Conservation (phyloP, 2,113 vertebrate species). For the Tragelaphus imberbis region DNA sequence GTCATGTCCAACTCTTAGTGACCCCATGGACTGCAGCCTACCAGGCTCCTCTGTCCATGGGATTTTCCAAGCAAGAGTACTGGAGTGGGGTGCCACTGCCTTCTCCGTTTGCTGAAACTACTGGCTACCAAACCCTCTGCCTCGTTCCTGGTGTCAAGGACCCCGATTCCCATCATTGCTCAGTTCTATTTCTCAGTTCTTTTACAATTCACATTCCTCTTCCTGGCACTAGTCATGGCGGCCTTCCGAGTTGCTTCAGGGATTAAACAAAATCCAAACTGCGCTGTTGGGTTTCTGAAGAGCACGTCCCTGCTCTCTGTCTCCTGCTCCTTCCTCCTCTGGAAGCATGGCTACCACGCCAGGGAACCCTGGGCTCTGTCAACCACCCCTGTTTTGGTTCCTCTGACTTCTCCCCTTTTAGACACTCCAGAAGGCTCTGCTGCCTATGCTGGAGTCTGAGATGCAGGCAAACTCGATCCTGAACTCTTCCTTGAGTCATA, state of each 20-base stretch:
- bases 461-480: neutral
- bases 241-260: neutral
- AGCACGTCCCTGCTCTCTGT: accelerated
- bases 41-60: too few relatives aligned
- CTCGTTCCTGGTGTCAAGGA: neutral
- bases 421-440: neutral
- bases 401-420: neutral
- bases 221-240: accelerated
- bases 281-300: accelerated
- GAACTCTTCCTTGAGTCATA: neutral
- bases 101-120: neutral
- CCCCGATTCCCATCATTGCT: too few relatives aligned
- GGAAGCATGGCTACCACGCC: neutral
- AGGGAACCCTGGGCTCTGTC: neutral
- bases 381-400: neutral
- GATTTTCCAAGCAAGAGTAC: too few relatives aligned
- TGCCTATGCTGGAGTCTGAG: neutral
- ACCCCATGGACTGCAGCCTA: too few relatives aligned
- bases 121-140: neutral
- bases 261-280: neutral
- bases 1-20: too few relatives aligned
- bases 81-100: too few relatives aligned
- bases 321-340: neutral
- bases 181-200: neutral
- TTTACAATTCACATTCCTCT: neutral